Evolutionary conservation across 2,888 invertebrate species (phyloP).

Genomic region (Xestobium rufovillosum): DNA sequence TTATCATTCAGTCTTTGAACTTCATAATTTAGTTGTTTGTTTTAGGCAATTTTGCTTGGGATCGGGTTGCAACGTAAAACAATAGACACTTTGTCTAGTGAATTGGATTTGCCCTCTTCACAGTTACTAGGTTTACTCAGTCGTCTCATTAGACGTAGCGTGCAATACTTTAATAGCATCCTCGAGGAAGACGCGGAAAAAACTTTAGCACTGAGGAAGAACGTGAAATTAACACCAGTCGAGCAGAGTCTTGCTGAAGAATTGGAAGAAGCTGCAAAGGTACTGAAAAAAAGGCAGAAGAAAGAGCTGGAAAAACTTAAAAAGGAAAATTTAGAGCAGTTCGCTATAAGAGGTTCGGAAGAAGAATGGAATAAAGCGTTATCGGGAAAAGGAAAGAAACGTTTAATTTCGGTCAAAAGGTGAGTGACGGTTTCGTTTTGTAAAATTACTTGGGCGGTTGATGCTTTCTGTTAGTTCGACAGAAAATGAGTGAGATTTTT

Average conservation of each 20-base stretch:
- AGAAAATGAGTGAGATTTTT: conserved; percentile 11
- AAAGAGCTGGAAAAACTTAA: conserved; percentile 68
- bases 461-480: not conserved
- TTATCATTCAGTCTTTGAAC: conserved; percentile 7
- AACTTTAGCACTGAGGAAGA: conserved; percentile 46
- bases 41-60: conserved; percentile 77
- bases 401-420: conserved; percentile 61
- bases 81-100: conserved; percentile 73
- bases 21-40: conserved; percentile 16
- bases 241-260: conserved; percentile 64
- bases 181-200: conserved; percentile 61
- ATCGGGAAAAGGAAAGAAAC: conserved; percentile 45
- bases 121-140: conserved; percentile 87
- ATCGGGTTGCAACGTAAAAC: conserved; percentile 92
- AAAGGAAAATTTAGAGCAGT: conserved; percentile 71
- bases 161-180: conserved; percentile 53
- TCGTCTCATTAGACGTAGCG: conserved; percentile 58
- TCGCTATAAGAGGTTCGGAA: conserved; percentile 80
- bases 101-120: conserved; percentile 74
- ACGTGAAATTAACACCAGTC: conserved; percentile 45
- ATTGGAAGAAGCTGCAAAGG: conserved; percentile 69
- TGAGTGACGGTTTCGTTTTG: too few species aligned
- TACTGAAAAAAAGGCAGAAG: conserved; percentile 68
- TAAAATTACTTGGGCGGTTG: not conserved
- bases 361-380: conserved; percentile 70